These are phyloP conservation scores for Lophotis ruficrista DNA, from an alignment of 2,113 vertebrate species.

Conservation along the genomic window DNA sequence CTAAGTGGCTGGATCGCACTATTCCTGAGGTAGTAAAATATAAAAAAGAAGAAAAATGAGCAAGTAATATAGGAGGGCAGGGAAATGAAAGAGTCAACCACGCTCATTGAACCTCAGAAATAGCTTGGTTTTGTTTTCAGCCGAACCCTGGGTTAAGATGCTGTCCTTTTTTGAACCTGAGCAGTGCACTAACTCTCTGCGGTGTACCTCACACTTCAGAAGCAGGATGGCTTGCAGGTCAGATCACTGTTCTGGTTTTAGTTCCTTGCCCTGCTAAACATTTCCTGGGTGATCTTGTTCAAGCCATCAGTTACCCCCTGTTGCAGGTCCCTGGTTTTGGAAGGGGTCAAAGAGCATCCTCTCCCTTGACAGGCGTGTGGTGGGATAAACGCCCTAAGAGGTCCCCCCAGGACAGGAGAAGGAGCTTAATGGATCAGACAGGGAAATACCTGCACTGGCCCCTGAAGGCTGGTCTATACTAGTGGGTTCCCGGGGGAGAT, in stretches of 20 bases:
- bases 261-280: background rate
- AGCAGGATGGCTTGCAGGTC: background rate
- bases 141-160: background rate
- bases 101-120: background rate
- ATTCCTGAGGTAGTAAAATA: background rate
- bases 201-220: background rate
- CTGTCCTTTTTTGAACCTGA: background rate
- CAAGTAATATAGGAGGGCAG: background rate
- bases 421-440: background rate
- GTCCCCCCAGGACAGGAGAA: background rate
- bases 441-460: background rate
- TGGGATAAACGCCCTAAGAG: background rate
- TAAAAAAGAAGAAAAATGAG: background rate
- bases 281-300: background rate
- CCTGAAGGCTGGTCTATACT: background rate
- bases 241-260: background rate
- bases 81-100: background rate
- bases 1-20: background rate
- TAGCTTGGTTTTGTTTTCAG: accelerated
- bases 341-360: background rate
- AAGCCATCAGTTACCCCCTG: background rate
- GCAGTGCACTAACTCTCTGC: background rate
- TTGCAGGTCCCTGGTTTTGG: background rate
- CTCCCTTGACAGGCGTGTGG: background rate
- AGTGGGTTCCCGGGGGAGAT: background rate